Conservation (phyloP, 2,113 vertebrate genomes). For the Nyctibius bracteatus region DNA sequence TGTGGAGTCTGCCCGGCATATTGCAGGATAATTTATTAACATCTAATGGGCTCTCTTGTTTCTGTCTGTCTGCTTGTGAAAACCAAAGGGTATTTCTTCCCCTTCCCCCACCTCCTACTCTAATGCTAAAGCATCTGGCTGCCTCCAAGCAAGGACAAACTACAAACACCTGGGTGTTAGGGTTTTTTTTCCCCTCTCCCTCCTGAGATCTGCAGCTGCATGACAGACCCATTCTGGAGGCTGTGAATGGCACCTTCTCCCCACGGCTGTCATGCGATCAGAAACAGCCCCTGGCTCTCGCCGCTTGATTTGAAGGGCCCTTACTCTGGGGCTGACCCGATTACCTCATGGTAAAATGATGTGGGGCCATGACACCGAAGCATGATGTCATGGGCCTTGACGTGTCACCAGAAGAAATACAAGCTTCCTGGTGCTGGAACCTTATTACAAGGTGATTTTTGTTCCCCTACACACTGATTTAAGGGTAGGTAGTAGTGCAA, state of each 20-base stretch:
- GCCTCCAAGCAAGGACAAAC: conserved; percentile 36
- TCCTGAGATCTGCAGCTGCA: conserved; percentile 10
- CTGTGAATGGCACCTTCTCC: conserved; percentile 40
- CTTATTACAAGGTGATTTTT: conserved; percentile 45
- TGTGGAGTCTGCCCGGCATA: background rate
- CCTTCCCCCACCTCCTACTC: background rate
- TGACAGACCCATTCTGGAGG: background rate
- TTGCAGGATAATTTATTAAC: conserved; percentile 25
- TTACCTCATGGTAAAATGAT: conserved; percentile 59
- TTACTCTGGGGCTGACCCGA: background rate
- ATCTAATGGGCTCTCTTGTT: conserved; percentile 14
- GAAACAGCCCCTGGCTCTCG: conserved; percentile 16
- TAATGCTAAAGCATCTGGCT: conserved; percentile 25
- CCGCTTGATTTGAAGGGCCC: conserved; percentile 1
- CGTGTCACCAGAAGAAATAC: conserved; percentile 46
- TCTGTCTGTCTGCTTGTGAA: conserved; percentile 5
- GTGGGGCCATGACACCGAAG: conserved; percentile 1
- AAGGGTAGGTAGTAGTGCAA: background rate
- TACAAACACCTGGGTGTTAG: background rate
- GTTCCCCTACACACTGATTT: background rate
- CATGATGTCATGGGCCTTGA: conserved; percentile 51
- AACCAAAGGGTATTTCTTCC: background rate
- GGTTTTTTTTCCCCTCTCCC: background rate
- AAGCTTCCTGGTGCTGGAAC: conserved; percentile 30
- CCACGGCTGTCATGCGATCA: background rate